Evolutionary conservation across 2,113 vertebrate genomes (phyloP), one percentile per base, ranked within the genome.

Genomic region (Dipodomys stephensi): DNA sequence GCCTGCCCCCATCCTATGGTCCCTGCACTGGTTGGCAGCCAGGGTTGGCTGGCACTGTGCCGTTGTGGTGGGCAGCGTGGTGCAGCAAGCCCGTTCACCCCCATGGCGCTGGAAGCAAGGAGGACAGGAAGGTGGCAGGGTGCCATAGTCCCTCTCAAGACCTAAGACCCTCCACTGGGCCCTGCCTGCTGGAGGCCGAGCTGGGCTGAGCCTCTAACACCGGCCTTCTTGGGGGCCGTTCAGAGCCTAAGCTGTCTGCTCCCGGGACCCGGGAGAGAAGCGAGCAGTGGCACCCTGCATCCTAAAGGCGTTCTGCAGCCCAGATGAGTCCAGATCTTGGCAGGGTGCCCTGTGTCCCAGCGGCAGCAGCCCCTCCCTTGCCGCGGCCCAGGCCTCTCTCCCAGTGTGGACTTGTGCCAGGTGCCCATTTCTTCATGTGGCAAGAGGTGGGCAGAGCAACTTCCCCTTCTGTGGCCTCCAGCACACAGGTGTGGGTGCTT

Each of bases 351-450:
- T 12, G 49, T 9, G 49, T 4, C 81, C 18, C 60, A 39, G 39
- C 39, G 39, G 39, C 39, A 39, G 39, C 39, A 39, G 39, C 39
- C 39, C 39, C 5, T 4, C 39, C 39, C 39, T 39, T 5, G 1
- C 39, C 39, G 39, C 39, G 39, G 39, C 39, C 39, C 5, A 39
- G 39, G 39, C 39, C 39, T 18, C 12, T 49, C 22, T 27, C 7
- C 44, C 39, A 13, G 16, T 3, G 1, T 62, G 16, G 9, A 20
- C 35, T 20, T 6, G 27, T 11, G 73, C 57, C 7, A 3, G 1
- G 49, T 6, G 46, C 22, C 30, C 0, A 2, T 15, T 4, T 23
- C 23, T 20, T 28, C 39, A 4, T 0, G 4, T 16, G 32, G 30
- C 35, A 27, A 32, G 44, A 44, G 6, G 18, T 10, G 8, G 39